phyloP scores from a whole-genome alignment of 2,888 invertebrate genomes.

The Elegia similella region DNA sequence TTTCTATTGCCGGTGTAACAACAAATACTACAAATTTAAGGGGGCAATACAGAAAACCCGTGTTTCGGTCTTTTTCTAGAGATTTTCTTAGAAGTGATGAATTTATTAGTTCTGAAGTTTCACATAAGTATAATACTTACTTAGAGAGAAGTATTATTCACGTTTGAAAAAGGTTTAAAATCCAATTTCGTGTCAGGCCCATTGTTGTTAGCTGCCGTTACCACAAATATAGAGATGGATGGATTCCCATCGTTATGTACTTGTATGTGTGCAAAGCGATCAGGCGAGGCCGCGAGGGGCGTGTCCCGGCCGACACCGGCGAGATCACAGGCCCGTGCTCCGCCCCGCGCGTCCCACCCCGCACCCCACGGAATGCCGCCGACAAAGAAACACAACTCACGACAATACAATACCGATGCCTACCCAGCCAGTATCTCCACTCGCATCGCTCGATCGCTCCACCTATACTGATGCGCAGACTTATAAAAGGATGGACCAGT shows the following conservation, averaged over 20 bases:
- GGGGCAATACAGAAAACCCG: too few species aligned
- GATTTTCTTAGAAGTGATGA: too few species aligned
- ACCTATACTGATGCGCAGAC: conserved; percentile 10
- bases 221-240: neutral
- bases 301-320: conserved; percentile 21
- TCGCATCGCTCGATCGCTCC: conserved; percentile 5
- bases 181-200: too few species aligned
- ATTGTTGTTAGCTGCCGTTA: neutral
- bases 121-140: too few species aligned
- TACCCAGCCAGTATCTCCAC: conserved; percentile 10
- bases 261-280: neutral
- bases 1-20: too few species aligned
- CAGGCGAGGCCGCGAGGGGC: conserved; percentile 19
- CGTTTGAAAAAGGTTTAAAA: too few species aligned
- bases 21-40: too few species aligned
- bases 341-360: conserved; percentile 23
- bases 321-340: conserved; percentile 28
- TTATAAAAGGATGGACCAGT: neutral
- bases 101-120: too few species aligned
- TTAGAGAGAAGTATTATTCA: too few species aligned
- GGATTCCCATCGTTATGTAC: neutral
- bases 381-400: conserved; percentile 34
- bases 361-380: conserved; percentile 28
- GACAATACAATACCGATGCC: conserved; percentile 21
- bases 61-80: too few species aligned